Conservation (phyloP, 2,888 invertebrate genomes). For the Eristalis intricaria region DNA sequence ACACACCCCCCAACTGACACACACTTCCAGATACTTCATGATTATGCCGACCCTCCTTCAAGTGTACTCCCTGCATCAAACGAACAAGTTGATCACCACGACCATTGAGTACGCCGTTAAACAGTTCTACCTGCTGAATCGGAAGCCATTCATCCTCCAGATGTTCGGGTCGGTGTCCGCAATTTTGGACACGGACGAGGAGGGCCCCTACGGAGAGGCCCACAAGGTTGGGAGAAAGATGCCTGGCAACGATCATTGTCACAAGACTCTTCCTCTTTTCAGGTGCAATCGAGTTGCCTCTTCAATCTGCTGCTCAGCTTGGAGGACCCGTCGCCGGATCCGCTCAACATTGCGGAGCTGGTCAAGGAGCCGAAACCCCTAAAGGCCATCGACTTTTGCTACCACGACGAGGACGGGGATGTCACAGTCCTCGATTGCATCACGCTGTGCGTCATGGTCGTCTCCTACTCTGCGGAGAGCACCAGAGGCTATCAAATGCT, state of each 20-base stretch:
- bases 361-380: conserved; percentile 95
- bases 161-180: conserved; percentile 99
- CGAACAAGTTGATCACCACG: conserved; percentile 95
- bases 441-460: conserved; percentile 99
- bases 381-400: conserved; percentile 98
- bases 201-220: conserved; percentile 93
- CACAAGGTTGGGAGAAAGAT: conserved; percentile 86
- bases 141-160: conserved; percentile 98
- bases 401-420: conserved; percentile 98
- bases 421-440: conserved; percentile 98
- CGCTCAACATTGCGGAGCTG: conserved; percentile 94
- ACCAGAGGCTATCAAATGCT: conserved; percentile 95
- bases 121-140: conserved; percentile 98
- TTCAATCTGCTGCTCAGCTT: conserved; percentile 95
- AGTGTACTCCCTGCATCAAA: conserved; percentile 98
- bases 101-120: conserved; percentile 99
- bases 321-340: conserved; percentile 97
- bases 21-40: conserved; percentile 88
- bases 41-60: conserved; percentile 99
- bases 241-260: not conserved
- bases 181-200: conserved; percentile 95
- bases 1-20: not conserved
- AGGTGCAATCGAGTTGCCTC: conserved; percentile 94
- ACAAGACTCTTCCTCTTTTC: conserved; percentile 63
- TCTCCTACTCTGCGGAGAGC: conserved; percentile 98